These are phyloP conservation scores for Bombus breviceps DNA, from an alignment of 1,140 invertebrate species.

Conservation along the genomic window DNA sequence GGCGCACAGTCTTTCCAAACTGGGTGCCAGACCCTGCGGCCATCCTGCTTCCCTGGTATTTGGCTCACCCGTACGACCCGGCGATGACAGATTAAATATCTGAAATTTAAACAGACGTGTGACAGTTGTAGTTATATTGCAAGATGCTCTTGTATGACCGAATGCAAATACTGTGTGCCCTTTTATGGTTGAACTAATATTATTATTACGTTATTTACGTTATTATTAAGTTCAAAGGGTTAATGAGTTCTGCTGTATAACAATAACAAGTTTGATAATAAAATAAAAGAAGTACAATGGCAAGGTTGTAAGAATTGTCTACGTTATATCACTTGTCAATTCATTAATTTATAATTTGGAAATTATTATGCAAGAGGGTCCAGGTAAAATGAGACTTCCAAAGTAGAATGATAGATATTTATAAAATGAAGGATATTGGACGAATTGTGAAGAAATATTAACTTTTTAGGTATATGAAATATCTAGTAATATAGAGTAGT, in stretches of 20 bases:
- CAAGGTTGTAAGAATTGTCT: too few species aligned
- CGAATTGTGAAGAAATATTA: too few species aligned
- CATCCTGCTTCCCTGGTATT: conserved; percentile 93
- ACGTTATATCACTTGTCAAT: too few species aligned
- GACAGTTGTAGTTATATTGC: background rate
- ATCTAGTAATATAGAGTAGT: too few species aligned
- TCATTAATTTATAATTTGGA: too few species aligned
- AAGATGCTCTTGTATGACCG: too few species aligned
- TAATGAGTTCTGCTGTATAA: background rate
- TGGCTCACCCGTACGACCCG: conserved; percentile 82
- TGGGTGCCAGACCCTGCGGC: conserved; percentile 93
- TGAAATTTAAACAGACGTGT: conserved; percentile 73
- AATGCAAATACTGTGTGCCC: background rate
- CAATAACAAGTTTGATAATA: background rate
- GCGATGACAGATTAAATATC: conserved; percentile 94
- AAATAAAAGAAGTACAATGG: too few species aligned
- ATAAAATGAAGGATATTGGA: too few species aligned
- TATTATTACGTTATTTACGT: background rate
- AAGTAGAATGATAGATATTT: too few species aligned
- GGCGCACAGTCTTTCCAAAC: conserved; percentile 93
- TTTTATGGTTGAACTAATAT: background rate
- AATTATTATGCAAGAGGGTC: too few species aligned
- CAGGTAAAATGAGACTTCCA: too few species aligned
- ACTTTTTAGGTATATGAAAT: too few species aligned
- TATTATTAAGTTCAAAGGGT: background rate